phyloP scores from a whole-genome alignment of 2,113 vertebrate species.

The Rhodinocichla rosea region DNA sequence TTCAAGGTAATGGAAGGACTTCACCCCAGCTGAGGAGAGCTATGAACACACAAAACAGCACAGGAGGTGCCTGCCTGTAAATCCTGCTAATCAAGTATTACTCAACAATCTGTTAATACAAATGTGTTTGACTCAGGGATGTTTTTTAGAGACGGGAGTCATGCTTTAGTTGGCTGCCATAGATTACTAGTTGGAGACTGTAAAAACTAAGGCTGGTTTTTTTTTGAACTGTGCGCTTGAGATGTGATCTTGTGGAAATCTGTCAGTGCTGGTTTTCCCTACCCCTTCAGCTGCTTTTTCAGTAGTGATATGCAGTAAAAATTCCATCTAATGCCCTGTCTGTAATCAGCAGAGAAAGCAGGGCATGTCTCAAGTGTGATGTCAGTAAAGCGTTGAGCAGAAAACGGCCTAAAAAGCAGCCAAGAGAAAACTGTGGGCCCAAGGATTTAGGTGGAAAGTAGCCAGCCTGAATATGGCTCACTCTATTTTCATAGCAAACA shows the following conservation, averaged over 20 bases:
- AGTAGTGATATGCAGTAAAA: neutral
- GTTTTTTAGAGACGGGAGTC: neutral
- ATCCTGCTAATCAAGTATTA: neutral
- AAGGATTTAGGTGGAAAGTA: neutral
- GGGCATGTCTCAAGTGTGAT: constrained; percentile 33
- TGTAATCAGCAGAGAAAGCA: constrained; percentile 27
- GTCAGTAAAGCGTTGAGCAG: neutral
- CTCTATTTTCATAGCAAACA: neutral
- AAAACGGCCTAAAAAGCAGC: constrained; percentile 6
- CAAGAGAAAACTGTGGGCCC: neutral
- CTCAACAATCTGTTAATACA: neutral
- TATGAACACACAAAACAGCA: neutral
- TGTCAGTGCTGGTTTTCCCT: neutral
- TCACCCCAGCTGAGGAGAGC: neutral
- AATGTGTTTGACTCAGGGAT: neutral
- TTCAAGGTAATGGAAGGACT: neutral
- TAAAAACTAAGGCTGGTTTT: neutral
- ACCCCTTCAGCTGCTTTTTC: neutral
- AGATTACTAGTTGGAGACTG: neutral
- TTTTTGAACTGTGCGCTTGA: neutral
- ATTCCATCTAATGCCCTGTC: neutral
- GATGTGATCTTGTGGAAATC: neutral
- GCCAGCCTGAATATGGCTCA: neutral
- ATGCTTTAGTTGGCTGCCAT: neutral
- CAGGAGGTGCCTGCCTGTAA: neutral